Conservation (phyloP, 2,888 invertebrate species). For the Geotrupes spiniger region DNA sequence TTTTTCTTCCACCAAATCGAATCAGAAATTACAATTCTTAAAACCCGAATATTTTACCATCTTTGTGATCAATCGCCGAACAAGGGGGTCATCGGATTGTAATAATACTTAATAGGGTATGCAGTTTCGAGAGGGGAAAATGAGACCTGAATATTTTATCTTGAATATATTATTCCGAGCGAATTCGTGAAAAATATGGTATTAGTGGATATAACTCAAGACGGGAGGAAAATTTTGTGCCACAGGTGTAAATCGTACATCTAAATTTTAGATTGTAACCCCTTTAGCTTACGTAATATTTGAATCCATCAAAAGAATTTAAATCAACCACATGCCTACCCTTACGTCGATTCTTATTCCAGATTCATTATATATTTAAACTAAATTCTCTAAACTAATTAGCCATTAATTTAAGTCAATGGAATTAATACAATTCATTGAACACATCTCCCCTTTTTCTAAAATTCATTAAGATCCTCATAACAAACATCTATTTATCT, state of each 20-base stretch:
- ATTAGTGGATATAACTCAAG: slow-evolving; percentile 39
- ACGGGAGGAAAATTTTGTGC: slow-evolving; percentile 28
- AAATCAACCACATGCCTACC: not conserved
- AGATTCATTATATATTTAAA: slow-evolving; percentile 4
- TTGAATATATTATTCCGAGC: slow-evolving; percentile 42
- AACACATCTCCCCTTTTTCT: not conserved
- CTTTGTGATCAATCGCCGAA: slow-evolving; percentile 24
- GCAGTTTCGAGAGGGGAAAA: slow-evolving; percentile 44
- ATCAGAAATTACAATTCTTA: not conserved
- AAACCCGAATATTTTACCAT: not conserved
- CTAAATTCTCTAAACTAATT: no score
- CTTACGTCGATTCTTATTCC: not conserved
- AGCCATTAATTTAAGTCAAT: no score
- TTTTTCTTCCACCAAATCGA: not conserved
- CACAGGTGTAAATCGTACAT: slow-evolving; percentile 41
- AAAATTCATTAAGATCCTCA: no score
- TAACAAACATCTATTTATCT: no score
- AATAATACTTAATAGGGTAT: slow-evolving; percentile 48
- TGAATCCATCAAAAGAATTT: slow-evolving; percentile 5
- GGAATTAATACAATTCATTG: not conserved
- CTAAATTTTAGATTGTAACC: slow-evolving; percentile 36
- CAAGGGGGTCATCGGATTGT: slow-evolving; percentile 47
- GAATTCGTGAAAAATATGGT: slow-evolving; percentile 43
- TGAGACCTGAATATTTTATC: slow-evolving; percentile 48
- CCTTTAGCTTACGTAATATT: slow-evolving; percentile 6